Base-by-base conservation (phyloP, 2,888 invertebrate genomes). In the Acanthoscelides obtectus region DNA sequence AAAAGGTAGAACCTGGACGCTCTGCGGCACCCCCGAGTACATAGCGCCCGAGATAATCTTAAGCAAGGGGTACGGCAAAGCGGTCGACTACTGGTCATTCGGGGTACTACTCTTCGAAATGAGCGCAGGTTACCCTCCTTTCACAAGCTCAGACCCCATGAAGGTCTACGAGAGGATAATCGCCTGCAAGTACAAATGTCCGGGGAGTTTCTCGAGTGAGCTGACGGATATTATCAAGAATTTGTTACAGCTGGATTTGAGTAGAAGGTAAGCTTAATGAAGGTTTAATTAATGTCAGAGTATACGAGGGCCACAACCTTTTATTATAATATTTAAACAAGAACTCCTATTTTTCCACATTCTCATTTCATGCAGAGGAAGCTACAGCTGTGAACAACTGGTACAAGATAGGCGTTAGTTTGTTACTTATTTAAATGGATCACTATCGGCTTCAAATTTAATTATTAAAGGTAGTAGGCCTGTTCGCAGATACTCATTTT, bases 11-110 rank as follows among this genome's bases (percentile, higher is more conserved):
- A 97, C 97, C 0, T 95, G 95, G 93, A 97, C 96, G 0, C 83
- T 98, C 64, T 98, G 97, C 83, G 97, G 98, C 0, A 98, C 98
- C 0, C 98, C 98, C 0, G 98, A 98, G 86, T 99, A 98, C 85
- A 87, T 98, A 75, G 98, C 98, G 0, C 96, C 96, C 0, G 97
- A 98, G 85, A 90, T 93, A 22, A 95, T 97, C 76, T 88, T 95
- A 76, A 93, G 93, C 72, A 96, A 94, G 85, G 97, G 97, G 0
- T 97, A 98, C 84, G 95, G 95, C 63, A 92, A 91, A 79, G 93
- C 95, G 0, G 97, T 96, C 0, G 98, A 98, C 82, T 98, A 97
- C 96, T 98, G 98, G 98, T 94, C 97, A 0, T 92, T 95, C 78
- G 98, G 95, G 0, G 91, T 97, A 0, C 87, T 97, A 2, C 85